Conservation (phyloP, 2,113 vertebrate genomes). For the Willisornis vidua region DNA sequence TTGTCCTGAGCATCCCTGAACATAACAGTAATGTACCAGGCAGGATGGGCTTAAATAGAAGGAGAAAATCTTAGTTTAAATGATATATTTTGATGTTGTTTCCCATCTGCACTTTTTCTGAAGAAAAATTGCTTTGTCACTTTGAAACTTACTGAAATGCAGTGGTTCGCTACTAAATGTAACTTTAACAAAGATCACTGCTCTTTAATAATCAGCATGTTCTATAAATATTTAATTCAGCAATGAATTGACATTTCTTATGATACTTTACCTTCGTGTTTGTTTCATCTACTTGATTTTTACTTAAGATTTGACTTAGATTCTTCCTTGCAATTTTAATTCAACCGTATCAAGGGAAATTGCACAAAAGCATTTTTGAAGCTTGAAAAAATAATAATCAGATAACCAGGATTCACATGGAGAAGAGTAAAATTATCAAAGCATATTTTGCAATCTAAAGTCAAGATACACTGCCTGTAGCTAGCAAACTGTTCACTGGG, state of each 20-base stretch:
- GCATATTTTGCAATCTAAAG: not conserved
- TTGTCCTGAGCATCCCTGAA: slow-evolving; percentile 62
- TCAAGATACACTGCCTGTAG: not conserved
- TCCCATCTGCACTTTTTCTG: not conserved
- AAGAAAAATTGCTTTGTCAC: not conserved
- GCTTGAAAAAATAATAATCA: not conserved
- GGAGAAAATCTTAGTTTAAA: not conserved
- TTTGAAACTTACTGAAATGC: not conserved
- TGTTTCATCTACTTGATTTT: not conserved
- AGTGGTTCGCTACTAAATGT: not conserved
- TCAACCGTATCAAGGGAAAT: not conserved
- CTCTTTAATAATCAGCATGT: not conserved
- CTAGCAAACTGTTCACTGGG: not conserved
- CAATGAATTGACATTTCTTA: not conserved
- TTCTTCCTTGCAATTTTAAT: not conserved
- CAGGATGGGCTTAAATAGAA: not conserved
- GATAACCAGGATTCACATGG: not conserved
- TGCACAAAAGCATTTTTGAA: not conserved
- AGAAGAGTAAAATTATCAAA: not conserved
- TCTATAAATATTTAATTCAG: not conserved
- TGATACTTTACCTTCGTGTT: not conserved
- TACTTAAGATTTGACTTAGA: not conserved
- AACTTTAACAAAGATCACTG: not conserved
- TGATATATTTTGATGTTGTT: not conserved
- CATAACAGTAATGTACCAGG: not conserved